Conservation (phyloP, 2,888 invertebrate species). For the Heliothis peltigera region DNA sequence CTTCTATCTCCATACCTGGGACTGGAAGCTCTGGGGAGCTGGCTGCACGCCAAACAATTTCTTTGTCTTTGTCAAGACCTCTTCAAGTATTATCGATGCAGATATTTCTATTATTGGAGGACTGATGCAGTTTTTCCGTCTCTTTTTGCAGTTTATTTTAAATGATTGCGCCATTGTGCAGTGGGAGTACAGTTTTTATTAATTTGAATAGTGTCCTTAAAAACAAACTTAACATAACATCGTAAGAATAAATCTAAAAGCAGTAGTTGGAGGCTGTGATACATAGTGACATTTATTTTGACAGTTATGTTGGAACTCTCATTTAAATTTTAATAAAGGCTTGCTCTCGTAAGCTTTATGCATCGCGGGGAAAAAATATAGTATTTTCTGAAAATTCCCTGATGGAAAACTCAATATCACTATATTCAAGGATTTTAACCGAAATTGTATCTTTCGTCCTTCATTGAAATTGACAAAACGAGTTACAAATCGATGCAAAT, state of each 20-base stretch:
- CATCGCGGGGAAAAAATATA: slow-evolving; percentile 1
- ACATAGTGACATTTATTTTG: slow-evolving; percentile 2
- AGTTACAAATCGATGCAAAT: background rate
- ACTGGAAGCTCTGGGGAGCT: slow-evolving; percentile 65
- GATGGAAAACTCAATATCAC: slow-evolving; percentile 2
- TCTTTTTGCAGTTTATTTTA: slow-evolving; percentile 51
- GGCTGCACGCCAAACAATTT: slow-evolving; percentile 82
- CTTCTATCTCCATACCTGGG: slow-evolving; percentile 72
- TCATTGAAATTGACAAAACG: background rate
- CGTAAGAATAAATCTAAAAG: background rate
- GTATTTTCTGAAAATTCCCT: background rate
- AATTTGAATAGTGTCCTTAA: background rate
- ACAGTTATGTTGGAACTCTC: background rate
- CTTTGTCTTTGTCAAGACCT: slow-evolving; percentile 83
- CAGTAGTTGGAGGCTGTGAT: background rate
- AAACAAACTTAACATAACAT: background rate
- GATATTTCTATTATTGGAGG: slow-evolving; percentile 80
- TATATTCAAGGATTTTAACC: background rate
- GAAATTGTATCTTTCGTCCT: background rate
- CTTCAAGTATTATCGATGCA: slow-evolving; percentile 79
- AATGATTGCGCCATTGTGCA: slow-evolving; percentile 2
- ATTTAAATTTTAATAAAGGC: slow-evolving; percentile 2
- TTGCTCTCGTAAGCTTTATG: slow-evolving; percentile 3
- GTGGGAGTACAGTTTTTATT: background rate
- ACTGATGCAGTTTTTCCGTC: slow-evolving; percentile 58